Evolutionary conservation across 2,888 invertebrate genomes (phyloP).

Genomic region (Clivina fossor): DNA sequence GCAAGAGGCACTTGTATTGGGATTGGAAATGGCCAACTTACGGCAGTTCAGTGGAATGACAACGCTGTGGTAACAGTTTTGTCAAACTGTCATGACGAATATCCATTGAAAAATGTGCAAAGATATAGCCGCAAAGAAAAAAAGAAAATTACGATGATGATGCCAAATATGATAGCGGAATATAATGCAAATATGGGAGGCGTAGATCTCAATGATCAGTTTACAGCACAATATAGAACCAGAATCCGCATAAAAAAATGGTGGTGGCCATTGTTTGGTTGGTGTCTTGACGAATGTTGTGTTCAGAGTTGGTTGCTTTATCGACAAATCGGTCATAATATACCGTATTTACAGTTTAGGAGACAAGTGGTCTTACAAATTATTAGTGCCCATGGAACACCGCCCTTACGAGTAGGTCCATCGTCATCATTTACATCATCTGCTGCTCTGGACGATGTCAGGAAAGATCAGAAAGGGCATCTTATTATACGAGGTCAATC

Average conservation of each 20-base stretch:
- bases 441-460: constrained; percentile 6
- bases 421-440: not conserved
- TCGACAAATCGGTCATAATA: constrained; percentile 5
- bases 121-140: not conserved
- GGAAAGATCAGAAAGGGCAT: not conserved
- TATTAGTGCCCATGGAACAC: not conserved
- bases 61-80: constrained; percentile 5
- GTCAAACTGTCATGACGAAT: not conserved
- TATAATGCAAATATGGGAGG: constrained; percentile 6
- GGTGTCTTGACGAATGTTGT: constrained; percentile 1
- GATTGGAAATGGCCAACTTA: not conserved
- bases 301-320: constrained; percentile 4
- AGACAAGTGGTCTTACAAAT: not conserved
- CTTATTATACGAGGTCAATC: constrained; percentile 2
- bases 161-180: constrained; percentile 1
- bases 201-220: constrained; percentile 9
- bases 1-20: not conserved
- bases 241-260: constrained; percentile 6
- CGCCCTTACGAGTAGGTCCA: not conserved
- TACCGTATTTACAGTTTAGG: constrained; percentile 11
- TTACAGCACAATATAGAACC: not conserved
- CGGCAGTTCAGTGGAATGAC: constrained; percentile 3
- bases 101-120: constrained; percentile 6
- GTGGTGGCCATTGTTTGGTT: constrained; percentile 7
- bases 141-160: constrained; percentile 4